A percentile compares a stretch with the other conserved stretches of the same genome.
These are phyloP conservation scores for Oxyscelio sp. DNA, from an alignment of 2,888 invertebrate species.

Conservation along the genomic window DNA sequence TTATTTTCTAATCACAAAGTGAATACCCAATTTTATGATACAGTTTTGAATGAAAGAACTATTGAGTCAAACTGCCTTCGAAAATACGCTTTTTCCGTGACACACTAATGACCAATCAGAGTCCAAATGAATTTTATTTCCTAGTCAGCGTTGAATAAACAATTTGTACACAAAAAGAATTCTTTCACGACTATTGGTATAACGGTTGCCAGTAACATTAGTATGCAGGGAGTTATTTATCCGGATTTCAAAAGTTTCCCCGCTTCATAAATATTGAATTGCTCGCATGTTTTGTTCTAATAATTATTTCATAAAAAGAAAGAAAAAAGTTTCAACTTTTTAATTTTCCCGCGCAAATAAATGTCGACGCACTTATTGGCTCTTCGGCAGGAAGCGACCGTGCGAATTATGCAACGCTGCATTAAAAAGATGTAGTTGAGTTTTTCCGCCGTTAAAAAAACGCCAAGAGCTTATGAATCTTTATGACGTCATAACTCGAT, in stretches of 20 bases:
- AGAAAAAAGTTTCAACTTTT: no score
- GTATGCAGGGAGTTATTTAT: slow-evolving; percentile 24
- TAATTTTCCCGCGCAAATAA: no score
- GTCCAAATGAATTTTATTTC: neutral
- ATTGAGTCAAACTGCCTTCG: no score
- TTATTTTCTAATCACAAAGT: no score
- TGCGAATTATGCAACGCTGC: slow-evolving; percentile 16
- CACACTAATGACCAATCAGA: slow-evolving; percentile 3
- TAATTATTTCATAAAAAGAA: neutral
- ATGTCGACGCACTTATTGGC: slow-evolving; percentile 6
- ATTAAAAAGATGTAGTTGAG: slow-evolving; percentile 2
- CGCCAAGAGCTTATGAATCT: slow-evolving; percentile 14
- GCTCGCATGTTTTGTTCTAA: neutral
- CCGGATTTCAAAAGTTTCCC: slow-evolving; percentile 1
- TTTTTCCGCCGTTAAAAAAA: slow-evolving; percentile 19
- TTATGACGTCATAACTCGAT: slow-evolving; percentile 26
- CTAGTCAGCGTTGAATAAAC: slow-evolving; percentile 19
- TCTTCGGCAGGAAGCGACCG: slow-evolving; percentile 6
- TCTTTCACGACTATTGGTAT: slow-evolving; percentile 31
- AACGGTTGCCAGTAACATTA: slow-evolving; percentile 43
- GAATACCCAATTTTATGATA: no score
- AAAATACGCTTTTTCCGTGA: neutral
- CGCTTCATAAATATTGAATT: neutral
- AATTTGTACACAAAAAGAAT: slow-evolving; percentile 32
- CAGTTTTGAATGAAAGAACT: no score